Conservation (phyloP, 2,797 vertebrate species). For the Gouania willdenowi region DNA sequence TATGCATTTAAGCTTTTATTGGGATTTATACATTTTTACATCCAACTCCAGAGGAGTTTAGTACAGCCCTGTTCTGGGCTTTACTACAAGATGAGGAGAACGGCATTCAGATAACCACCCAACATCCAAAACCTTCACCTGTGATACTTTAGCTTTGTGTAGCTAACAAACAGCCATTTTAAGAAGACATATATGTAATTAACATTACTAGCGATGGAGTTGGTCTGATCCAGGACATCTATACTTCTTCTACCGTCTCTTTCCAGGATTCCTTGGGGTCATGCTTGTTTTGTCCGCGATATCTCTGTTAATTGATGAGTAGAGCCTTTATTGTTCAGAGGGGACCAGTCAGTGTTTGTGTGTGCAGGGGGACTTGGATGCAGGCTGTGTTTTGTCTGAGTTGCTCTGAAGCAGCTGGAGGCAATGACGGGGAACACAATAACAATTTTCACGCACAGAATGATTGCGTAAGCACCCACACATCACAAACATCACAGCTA, state of each 20-base stretch:
- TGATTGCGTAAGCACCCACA: conserved; percentile 54
- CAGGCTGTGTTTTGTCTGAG: conserved; percentile 50
- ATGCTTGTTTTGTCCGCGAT: conserved; percentile 58
- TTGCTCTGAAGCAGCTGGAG: conserved; percentile 66
- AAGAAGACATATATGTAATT: conserved; percentile 68
- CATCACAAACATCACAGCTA: conserved; percentile 46
- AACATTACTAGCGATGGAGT: conserved; percentile 50
- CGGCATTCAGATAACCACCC: too few species aligned
- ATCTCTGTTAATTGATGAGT: conserved; percentile 65
- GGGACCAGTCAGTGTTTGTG: conserved; percentile 37
- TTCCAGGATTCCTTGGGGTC: conserved; percentile 47
- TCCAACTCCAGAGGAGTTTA: too few species aligned
- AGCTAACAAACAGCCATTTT: conserved; percentile 48
- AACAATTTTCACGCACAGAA: conserved; percentile 54
- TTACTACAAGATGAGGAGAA: conserved; percentile 12
- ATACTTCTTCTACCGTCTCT: conserved; percentile 21
- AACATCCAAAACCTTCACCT: too few species aligned
- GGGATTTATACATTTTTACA: too few species aligned
- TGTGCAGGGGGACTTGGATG: conserved; percentile 26
- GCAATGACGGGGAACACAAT: conserved; percentile 61
- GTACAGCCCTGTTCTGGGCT: too few species aligned
- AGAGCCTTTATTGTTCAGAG: conserved; percentile 37
- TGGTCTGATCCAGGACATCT: conserved; percentile 51
- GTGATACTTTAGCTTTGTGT: too few species aligned
- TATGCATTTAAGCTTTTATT: too few species aligned